Conservation (phyloP, 2,888 invertebrate genomes). For the Aleiodes testaceus region DNA sequence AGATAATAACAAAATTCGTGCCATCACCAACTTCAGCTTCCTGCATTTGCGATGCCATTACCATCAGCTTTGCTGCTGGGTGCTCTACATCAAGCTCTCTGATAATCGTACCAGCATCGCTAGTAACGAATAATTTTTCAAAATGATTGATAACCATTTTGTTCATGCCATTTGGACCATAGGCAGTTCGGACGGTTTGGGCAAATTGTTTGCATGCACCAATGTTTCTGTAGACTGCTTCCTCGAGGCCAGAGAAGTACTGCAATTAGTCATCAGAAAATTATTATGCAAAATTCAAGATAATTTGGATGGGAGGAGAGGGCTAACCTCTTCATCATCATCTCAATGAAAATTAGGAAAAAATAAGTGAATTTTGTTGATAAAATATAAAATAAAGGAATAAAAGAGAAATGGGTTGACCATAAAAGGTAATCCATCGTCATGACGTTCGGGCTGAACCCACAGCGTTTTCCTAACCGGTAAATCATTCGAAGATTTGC, state of each 20-base stretch:
- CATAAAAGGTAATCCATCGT: slow-evolving; percentile 56
- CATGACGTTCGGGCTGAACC: slow-evolving; percentile 45
- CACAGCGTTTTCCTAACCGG: slow-evolving; percentile 39
- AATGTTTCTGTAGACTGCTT: slow-evolving; percentile 97
- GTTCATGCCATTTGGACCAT: slow-evolving; percentile 99
- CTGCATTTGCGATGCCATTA: slow-evolving; percentile 98
- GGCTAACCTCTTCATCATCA: not conserved
- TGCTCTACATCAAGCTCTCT: slow-evolving; percentile 97
- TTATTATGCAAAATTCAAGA: slow-evolving; percentile 6
- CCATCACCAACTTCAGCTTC: slow-evolving; percentile 99
- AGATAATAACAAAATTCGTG: slow-evolving; percentile 97
- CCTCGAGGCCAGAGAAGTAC: slow-evolving; percentile 87
- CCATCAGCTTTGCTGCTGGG: slow-evolving; percentile 97
- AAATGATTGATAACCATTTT: slow-evolving; percentile 99
- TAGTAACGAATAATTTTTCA: slow-evolving; percentile 98
- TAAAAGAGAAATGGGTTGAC: slow-evolving; percentile 46
- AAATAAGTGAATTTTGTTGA: slow-evolving; percentile 1
- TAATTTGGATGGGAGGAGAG: not conserved
- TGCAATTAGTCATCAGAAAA: slow-evolving; percentile 46
- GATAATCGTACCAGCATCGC: slow-evolving; percentile 99
- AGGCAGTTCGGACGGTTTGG: slow-evolving; percentile 93
- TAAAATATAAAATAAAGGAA: not conserved
- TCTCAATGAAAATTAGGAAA: not conserved
- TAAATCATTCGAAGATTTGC: not conserved
- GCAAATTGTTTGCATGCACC: slow-evolving; percentile 96